Percentiles rank a stretch among this genome's conserved stretches.
Conservation (phyloP, 2,113 vertebrate genomes). For the Petroica traversi region DNA sequence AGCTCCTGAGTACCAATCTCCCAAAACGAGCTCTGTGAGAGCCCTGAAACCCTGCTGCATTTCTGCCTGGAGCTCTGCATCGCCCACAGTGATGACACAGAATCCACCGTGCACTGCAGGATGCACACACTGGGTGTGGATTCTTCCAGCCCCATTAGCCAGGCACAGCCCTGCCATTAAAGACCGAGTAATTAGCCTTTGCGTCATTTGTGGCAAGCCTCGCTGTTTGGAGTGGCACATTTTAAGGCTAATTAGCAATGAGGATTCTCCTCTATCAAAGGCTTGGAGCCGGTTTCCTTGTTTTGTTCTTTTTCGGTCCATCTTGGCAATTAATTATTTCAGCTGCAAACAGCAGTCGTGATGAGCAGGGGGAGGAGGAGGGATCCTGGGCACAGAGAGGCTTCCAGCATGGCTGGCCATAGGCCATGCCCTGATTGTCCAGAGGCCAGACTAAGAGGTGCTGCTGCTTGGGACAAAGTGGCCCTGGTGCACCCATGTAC, state of each 20-base stretch:
- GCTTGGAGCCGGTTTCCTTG: slow-evolving; percentile 11
- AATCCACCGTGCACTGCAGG: slow-evolving; percentile 22
- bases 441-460: not conserved
- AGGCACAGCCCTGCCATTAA: slow-evolving; percentile 34
- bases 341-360: not conserved
- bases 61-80: not conserved
- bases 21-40: not conserved
- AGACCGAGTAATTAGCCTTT: slow-evolving; percentile 43
- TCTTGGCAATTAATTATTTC: slow-evolving; percentile 19
- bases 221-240: slow-evolving; percentile 32
- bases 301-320: slow-evolving; percentile 30
- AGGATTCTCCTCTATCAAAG: slow-evolving; percentile 42
- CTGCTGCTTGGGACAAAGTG: not conserved
- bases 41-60: not conserved
- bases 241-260: slow-evolving; percentile 43
- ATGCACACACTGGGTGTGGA: slow-evolving; percentile 50
- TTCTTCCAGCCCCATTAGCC: slow-evolving; percentile 43
- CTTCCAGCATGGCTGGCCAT: not conserved
- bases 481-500: not conserved
- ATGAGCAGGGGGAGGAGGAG: not conserved
- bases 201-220: slow-evolving; percentile 52
- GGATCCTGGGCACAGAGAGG: not conserved
- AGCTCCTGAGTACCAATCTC: not conserved
- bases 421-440: rapidly evolving
- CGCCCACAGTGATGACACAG: slow-evolving; percentile 30